Conservation (phyloP, 1,140 invertebrate species). For the Nephila pilipes region DNA sequence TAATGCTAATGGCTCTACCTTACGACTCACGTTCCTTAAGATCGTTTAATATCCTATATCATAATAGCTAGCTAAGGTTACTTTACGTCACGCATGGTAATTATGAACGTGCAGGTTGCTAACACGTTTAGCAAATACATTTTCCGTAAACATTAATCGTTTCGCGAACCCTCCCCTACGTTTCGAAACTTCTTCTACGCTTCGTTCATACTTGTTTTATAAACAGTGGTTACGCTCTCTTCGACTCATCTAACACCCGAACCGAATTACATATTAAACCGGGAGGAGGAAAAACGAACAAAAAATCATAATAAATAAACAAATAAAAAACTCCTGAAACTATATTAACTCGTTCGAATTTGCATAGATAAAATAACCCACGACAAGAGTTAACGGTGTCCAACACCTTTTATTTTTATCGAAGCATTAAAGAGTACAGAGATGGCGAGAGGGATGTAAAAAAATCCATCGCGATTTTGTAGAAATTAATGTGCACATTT, state of each 20-base stretch:
- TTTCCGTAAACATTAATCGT: slow-evolving; percentile 73
- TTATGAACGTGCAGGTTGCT: slow-evolving; percentile 68
- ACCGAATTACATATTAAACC: slow-evolving; percentile 53
- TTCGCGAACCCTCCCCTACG: slow-evolving; percentile 46
- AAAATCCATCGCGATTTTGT: slow-evolving; percentile 59
- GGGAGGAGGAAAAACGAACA: slow-evolving; percentile 23
- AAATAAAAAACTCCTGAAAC: slow-evolving; percentile 19
- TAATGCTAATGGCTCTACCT: slow-evolving; percentile 73
- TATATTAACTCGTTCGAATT: slow-evolving; percentile 63
- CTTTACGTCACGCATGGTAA: slow-evolving; percentile 68
- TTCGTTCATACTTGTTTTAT: slow-evolving; percentile 59
- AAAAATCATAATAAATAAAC: slow-evolving; percentile 5
- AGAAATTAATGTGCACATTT: slow-evolving; percentile 70
- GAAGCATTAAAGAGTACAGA: slow-evolving; percentile 36
- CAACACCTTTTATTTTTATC: slow-evolving; percentile 58
- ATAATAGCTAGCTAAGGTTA: slow-evolving; percentile 73
- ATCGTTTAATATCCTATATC: slow-evolving; percentile 76
- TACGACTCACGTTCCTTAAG: slow-evolving; percentile 69
- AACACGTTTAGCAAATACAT: slow-evolving; percentile 76
- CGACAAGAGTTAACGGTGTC: slow-evolving; percentile 59
- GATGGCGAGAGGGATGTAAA: slow-evolving; percentile 3
- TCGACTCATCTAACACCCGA: not conserved
- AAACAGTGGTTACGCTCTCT: slow-evolving; percentile 50
- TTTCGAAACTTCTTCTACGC: slow-evolving; percentile 61
- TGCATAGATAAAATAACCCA: slow-evolving; percentile 71